Base-by-base conservation (phyloP, 2,888 invertebrate species). In the Scaeva pyrastri region DNA sequence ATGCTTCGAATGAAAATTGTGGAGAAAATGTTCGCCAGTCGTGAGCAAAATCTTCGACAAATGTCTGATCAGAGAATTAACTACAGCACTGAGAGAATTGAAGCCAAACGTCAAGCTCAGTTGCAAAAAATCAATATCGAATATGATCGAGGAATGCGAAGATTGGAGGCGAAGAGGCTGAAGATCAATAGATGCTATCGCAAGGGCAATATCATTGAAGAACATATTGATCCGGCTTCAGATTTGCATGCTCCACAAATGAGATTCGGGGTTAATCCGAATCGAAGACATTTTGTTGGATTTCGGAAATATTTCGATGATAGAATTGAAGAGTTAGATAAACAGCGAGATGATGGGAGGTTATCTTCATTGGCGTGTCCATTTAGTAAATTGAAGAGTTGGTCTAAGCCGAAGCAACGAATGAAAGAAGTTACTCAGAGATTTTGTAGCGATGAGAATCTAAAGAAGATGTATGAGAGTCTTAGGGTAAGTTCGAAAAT, bases 241-340 rank as follows among this genome's bases (percentile, higher is more conserved):
- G 94, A 95, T 86, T 90, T 95, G 31, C 94, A 95, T 90, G 95
- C 94, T 0, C 95, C 96, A 0, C 91, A 94, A 39, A 93, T 95
- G 66, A 91, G 95, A 41, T 94, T 95, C 89, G 96, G 96, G 0
- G 94, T 94, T 88, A 94, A 95, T 93, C 95, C 95, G 1, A 93
- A 94, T 82, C 93, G 94, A 58, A 92, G 94, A 87, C 95, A 95
- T 88, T 94, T 90, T 70, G 87, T 89, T 2, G 90, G 90, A 1
- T 90, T 89, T 3, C 89, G 88, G 0, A 90, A 90, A 36, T 89
- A 90, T 0, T 92, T 91, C 66, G 90, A 91, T 80, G 90, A 90
- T 88, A 89, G 91, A n/a, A 91, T 92, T 71, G 90, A 91, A 76
- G 89, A 90, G 7, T 88, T 91, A 66, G 91, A 91, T 48, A 90